Conservation (phyloP, 2,797 vertebrate species). For the Tolypeutes matacus region DNA sequence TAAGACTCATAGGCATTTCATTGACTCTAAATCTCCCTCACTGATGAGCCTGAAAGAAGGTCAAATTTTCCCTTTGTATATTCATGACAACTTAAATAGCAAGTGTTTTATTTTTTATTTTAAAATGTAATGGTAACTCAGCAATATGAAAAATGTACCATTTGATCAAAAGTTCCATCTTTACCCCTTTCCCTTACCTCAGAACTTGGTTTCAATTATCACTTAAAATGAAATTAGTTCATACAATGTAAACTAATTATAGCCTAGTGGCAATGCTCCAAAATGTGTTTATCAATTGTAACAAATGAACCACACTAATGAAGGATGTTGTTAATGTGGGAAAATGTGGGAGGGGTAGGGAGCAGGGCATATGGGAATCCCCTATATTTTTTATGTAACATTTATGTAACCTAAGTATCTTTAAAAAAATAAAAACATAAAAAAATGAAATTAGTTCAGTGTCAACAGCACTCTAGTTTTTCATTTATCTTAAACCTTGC, state of each 20-base stretch:
- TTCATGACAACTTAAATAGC: neutral
- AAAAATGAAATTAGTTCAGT: too few relatives aligned
- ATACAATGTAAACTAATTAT: too few relatives aligned
- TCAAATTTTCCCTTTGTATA: neutral
- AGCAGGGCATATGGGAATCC: too few relatives aligned
- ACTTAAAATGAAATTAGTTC: conserved; percentile 34
- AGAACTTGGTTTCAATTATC: neutral
- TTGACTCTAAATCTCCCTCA: neutral
- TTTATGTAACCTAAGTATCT: too few relatives aligned
- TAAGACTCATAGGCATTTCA: neutral
- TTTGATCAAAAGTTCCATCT: conserved; percentile 8
- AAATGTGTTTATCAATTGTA: too few relatives aligned
- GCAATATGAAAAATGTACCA: neutral
- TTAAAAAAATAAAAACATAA: too few relatives aligned
- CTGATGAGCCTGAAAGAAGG: neutral
- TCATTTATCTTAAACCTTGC: conserved; percentile 18
- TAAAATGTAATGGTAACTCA: neutral
- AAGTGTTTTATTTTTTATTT: neutral
- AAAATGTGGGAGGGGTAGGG: too few relatives aligned
- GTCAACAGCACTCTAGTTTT: neutral
- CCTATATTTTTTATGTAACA: too few relatives aligned
- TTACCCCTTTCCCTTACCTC: neutral
- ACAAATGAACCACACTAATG: too few relatives aligned
- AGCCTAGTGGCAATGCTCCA: too few relatives aligned
- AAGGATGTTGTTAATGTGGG: too few relatives aligned